Conservation (phyloP, 2,888 invertebrate genomes). For the Protodeltote pygarga region DNA sequence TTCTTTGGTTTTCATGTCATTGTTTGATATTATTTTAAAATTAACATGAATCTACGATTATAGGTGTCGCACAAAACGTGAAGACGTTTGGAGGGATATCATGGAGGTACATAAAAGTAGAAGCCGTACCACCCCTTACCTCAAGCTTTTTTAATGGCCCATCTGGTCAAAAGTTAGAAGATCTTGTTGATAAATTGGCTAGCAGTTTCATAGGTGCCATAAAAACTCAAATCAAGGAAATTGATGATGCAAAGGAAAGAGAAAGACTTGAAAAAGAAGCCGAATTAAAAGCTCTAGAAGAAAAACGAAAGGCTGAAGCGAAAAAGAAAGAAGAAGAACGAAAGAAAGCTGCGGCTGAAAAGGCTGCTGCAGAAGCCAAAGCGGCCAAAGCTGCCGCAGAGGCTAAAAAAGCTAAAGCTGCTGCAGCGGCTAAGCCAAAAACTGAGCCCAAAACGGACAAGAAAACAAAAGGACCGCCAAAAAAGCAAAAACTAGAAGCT, state of each 20-base stretch:
- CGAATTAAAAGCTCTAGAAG: conserved; percentile 58
- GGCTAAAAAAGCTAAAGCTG: conserved; percentile 36
- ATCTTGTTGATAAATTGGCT: conserved; percentile 42
- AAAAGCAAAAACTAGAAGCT: not conserved
- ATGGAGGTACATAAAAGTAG: conserved; percentile 78
- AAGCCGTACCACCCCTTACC: conserved; percentile 74
- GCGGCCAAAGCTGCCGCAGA: conserved; percentile 18
- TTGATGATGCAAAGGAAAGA: conserved; percentile 59
- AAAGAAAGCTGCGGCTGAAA: conserved; percentile 43
- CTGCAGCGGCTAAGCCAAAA: conserved; percentile 17
- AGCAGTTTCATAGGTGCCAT: conserved; percentile 55
- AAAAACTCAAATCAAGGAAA: conserved; percentile 54
- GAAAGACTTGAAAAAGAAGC: conserved; percentile 55
- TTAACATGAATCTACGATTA: no score
- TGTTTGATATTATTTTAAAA: no score
- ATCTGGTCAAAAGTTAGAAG: conserved; percentile 63
- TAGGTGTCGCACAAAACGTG: conserved; percentile 62
- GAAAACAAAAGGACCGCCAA: not conserved
- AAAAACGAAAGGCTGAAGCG: conserved; percentile 59
- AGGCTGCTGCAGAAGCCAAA: conserved; percentile 45
- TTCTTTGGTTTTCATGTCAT: no score
- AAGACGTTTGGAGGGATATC: conserved; percentile 53
- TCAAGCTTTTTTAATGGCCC: conserved; percentile 61
- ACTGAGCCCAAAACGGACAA: not conserved
- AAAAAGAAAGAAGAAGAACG: conserved; percentile 49